These are phyloP conservation scores for Pristionchus arcanus DNA, from an alignment of 2,888 invertebrate species.

Conservation along the genomic window DNA sequence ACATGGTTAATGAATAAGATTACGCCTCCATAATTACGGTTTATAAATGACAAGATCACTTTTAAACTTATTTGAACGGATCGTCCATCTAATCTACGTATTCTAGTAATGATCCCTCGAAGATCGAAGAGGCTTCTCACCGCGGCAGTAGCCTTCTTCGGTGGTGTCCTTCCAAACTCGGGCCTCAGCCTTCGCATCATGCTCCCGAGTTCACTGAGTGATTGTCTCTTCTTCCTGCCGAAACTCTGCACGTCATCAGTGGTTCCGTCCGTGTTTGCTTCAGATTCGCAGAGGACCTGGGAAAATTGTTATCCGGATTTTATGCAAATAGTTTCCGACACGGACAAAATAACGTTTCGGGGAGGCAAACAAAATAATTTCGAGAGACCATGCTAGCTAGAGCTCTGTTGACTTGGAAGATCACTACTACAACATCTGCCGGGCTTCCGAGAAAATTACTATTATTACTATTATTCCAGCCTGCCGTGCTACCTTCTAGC, in stretches of 20 bases:
- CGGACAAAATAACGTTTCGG: too few relatives aligned
- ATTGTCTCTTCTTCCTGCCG: conserved; percentile 61
- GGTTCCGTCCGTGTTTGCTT: conserved; percentile 30
- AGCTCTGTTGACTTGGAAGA: background rate
- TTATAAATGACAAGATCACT: too few relatives aligned
- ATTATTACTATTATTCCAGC: too few relatives aligned
- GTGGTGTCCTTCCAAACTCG: conserved; percentile 12
- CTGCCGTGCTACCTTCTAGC: too few relatives aligned
- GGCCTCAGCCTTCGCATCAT: conserved; percentile 56
- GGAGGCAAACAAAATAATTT: too few relatives aligned
- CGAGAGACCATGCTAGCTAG: background rate
- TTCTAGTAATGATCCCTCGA: too few relatives aligned
- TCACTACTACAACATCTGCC: background rate
- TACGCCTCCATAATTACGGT: too few relatives aligned
- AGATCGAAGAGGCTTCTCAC: background rate
- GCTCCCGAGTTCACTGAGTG: conserved; percentile 59
- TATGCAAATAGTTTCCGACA: background rate
- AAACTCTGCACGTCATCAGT: conserved; percentile 55
- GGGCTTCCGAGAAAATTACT: background rate
- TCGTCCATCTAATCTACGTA: too few relatives aligned
- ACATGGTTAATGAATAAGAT: too few relatives aligned
- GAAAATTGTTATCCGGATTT: background rate
- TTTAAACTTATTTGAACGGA: too few relatives aligned
- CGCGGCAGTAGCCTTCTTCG: background rate
- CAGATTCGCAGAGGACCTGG: conserved; percentile 44